Evolutionary conservation across 2,888 invertebrate species (phyloP), one percentile per base, ranked within the genome.

Genomic region (Rhaphigaster nebulosa): DNA sequence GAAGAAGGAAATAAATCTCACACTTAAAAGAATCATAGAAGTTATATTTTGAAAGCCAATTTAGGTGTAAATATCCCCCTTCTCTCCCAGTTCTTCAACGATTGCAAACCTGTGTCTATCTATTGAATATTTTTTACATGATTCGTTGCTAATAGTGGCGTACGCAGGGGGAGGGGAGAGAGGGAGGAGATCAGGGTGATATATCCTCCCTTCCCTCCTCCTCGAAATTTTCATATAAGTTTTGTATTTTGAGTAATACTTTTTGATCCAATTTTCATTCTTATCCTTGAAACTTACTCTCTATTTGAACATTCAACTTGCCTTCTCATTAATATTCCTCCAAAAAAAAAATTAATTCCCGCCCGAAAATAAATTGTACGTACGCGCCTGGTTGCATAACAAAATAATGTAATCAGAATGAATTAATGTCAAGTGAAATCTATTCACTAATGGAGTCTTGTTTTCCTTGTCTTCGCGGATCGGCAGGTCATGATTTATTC

Each of bases 381-480:
- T 45, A 6, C 45, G 10, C 6, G 6, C 80, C 29, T 80, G 26
- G 12, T 80, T 80, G 41, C 80, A 80, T 26, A 80, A 80, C 80
- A 20, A 26, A 80, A 38, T 38, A 80, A 23, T 38, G 38, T 23
- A 80, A 80, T 80, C 80, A 12, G 41, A 80, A 38, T 38, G 34
- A 23, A 26, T 65, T 80, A 80, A 80, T 80, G 80, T 26, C 41
- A 80, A 26, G 41, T 26, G 41, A 80, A 80, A 80, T 80, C 80
- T 26, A 26, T 23, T 26, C 26, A 0, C 41, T 41, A 41, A 80
- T 80, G 80, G 26, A 41, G 23, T 41, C 26, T 26, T 26, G 41
- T 26, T 29, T 23, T 23, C 12, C 80, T 80, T 4, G 23, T 5
- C 41, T 20, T 80, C 41, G 23, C 23, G 41, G 6, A 23, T 80